These are phyloP conservation scores for Drosophila saltans DNA, from an alignment of 1,140 invertebrate genomes.

Conservation along the genomic window DNA sequence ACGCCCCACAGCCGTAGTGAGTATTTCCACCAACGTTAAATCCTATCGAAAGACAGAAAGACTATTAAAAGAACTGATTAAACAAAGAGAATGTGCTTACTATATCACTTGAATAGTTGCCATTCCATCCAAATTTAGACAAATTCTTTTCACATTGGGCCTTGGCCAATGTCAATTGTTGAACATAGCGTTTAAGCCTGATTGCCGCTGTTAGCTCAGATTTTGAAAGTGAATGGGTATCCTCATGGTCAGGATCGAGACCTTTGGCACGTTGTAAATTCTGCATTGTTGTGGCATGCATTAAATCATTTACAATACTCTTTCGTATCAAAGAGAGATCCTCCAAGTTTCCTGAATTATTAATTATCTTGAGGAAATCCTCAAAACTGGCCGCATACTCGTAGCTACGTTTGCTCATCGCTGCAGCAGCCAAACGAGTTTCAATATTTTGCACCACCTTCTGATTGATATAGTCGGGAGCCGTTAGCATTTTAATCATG, in stretches of 20 bases:
- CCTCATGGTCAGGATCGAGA: slow-evolving; percentile 89
- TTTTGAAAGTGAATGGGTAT: slow-evolving; percentile 84
- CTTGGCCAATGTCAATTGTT: slow-evolving; percentile 93
- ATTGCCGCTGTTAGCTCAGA: slow-evolving; percentile 89
- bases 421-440: slow-evolving; percentile 89
- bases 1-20: slow-evolving; percentile 88
- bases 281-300: slow-evolving; percentile 96
- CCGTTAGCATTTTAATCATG: slow-evolving; percentile 91
- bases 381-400: slow-evolving; percentile 95
- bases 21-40: slow-evolving; percentile 86
- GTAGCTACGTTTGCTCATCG: slow-evolving; percentile 91
- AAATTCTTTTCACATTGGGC: slow-evolving; percentile 92
- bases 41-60: slow-evolving; percentile 73
- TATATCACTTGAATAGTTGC: slow-evolving; percentile 87
- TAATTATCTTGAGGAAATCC: slow-evolving; percentile 94
- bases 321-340: slow-evolving; percentile 91
- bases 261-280: slow-evolving; percentile 92
- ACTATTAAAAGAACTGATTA: background rate
- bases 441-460: slow-evolving; percentile 93
- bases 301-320: slow-evolving; percentile 95
- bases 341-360: slow-evolving; percentile 91
- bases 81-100: slow-evolving; percentile 25
- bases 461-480: slow-evolving; percentile 96
- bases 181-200: slow-evolving; percentile 90
- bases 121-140: slow-evolving; percentile 90